Evolutionary conservation across 2,113 vertebrate species (phyloP).

Genomic region (pig (Sus scrofa)): T2T-Sscrofa CM000827.6:40902001-40902500

Average conservation of each 20-base stretch:
- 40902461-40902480: background rate
- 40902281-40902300: slow-evolving; percentile 66
- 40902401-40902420: slow-evolving; percentile 87
- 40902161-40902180: background rate
- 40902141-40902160: background rate
- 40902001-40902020: background rate
- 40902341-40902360: slow-evolving; percentile 83
- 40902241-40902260: background rate
- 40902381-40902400: slow-evolving; percentile 91
- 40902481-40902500: background rate
- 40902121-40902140: background rate
- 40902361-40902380: slow-evolving; percentile 83
- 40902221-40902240: background rate
- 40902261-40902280: slow-evolving; percentile 84
- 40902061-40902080: background rate
- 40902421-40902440: background rate
- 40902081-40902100: fast-evolving
- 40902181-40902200: background rate
- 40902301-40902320: background rate
- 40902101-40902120: background rate
- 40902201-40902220: background rate
- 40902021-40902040: fast-evolving
- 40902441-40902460: background rate
- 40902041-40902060: background rate
- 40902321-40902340: slow-evolving; percentile 89